Base-by-base conservation (phyloP, 2,797 vertebrate genomes). In the Arctocebus calabarensis region DNA sequence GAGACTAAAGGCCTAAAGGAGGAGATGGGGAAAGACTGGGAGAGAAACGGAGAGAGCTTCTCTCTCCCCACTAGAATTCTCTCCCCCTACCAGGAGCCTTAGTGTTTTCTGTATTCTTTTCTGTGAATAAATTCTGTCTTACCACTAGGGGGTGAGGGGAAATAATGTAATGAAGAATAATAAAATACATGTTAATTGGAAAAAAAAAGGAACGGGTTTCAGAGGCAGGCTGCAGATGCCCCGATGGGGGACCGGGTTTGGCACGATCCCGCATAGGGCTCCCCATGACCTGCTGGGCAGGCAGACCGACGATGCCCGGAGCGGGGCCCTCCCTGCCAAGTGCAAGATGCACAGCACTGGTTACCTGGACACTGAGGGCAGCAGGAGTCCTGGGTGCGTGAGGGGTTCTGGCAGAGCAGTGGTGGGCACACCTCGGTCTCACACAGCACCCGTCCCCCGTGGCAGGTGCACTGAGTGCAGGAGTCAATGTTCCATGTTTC, bases 401-500 rank as follows among this genome's bases (percentile, higher is more conserved):
- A 98, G 45, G 99, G 99, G 93, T 96, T 99, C 97, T 99, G 99
- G 97, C 99, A 99, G n/a, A 99, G 99, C 91, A 99, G 98, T 0
- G 99, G 99, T 0, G 99, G 99, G 74, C 99, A 99, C 95, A 99
- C 99, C 98, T 99, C 99, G 0, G 99, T 99, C 98, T 99, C 99
- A 82, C 99, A 99, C n/a, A 99, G 98, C 87, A 99, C 99, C 17
- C 99, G 98, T 19, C 99, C 99, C 0, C 99, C 98, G 97, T 99
- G 99, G 96, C 99, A 99, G 0, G 99, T 99, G 86, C 99, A 99
- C 75, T 99, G 99, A 0, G 99, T 99, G 88, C 99, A 99, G 66
- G 99, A 98, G 98, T 99, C 99, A n/a, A 99, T 99, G 97, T 99
- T 99, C 99, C 99, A 99, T 0, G 99, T 99, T 79, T 99, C 99